Conservation (phyloP, 2,888 invertebrate species). For the Blastobasis adustella region DNA sequence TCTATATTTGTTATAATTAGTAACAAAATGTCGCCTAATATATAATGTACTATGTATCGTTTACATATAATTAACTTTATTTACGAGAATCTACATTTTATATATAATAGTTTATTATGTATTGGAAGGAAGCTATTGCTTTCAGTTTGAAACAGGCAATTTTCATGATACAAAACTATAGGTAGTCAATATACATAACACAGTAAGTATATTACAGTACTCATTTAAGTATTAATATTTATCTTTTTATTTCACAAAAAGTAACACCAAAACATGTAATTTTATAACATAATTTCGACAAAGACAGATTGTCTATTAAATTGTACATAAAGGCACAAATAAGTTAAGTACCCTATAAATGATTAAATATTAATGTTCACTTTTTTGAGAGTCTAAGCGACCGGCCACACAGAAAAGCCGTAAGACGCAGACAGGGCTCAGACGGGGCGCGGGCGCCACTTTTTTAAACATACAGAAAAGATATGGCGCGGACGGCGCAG, state of each 20-base stretch:
- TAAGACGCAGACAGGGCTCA: too few relatives aligned
- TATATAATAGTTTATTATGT: neutral
- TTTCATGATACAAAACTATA: conserved; percentile 9
- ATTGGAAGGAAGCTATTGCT: conserved; percentile 36
- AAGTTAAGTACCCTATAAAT: conserved; percentile 50
- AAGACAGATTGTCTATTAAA: conserved; percentile 9
- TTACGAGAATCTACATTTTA: too few relatives aligned
- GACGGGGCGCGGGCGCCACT: too few relatives aligned
- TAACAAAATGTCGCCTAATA: neutral
- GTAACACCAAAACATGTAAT: conserved; percentile 28
- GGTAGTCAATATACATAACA: neutral
- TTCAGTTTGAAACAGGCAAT: conserved; percentile 33
- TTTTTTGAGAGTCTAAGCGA: neutral
- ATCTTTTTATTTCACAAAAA: conserved; percentile 13
- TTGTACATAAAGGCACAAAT: conserved; percentile 52
- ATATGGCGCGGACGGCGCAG: too few relatives aligned
- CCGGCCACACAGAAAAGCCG: too few relatives aligned
- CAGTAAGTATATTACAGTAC: conserved; percentile 3
- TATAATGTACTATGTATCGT: neutral
- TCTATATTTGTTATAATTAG: too few relatives aligned
- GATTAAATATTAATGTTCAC: conserved; percentile 13
- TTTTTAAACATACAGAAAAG: too few relatives aligned
- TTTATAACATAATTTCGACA: conserved; percentile 12
- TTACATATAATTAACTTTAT: neutral
- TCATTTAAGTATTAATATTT: conserved; percentile 12